These are phyloP conservation scores for Anneissia japonica DNA, from an alignment of 35 echinoderm and acorn worm genomes.

Conservation along the genomic window DNA sequence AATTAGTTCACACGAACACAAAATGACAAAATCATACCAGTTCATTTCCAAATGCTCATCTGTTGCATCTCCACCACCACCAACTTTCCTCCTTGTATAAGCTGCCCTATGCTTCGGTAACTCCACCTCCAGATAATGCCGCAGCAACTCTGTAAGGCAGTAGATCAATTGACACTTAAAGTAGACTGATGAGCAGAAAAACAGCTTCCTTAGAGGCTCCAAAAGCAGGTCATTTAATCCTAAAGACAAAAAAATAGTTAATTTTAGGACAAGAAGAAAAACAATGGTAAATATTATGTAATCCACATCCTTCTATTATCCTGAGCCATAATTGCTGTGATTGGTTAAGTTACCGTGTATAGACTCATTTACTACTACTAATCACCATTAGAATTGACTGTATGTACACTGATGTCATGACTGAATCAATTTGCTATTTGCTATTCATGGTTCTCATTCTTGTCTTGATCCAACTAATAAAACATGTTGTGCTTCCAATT, in stretches of 20 bases:
- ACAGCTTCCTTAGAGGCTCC: conserved; percentile 69
- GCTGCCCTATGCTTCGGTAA: conserved; percentile 27
- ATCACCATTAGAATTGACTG: no score
- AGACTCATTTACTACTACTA: neutral
- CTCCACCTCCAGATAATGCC: conserved; percentile 71
- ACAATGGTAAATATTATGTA: neutral
- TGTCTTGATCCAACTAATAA: no score
- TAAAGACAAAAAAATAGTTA: conserved; percentile 8
- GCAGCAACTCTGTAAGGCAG: conserved; percentile 70
- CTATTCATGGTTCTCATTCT: no score
- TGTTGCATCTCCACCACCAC: neutral
- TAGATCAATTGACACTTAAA: conserved; percentile 92
- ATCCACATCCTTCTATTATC: neutral
- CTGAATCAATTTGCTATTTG: no score
- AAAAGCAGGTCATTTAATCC: conserved; percentile 85
- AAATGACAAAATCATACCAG: neutral
- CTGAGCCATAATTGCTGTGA: neutral
- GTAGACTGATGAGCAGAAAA: conserved; percentile 88
- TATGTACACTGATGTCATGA: no score
- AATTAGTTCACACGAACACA: neutral
- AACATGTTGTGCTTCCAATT: no score
- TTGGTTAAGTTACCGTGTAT: neutral
- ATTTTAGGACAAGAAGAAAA: neutral
- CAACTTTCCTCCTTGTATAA: neutral
- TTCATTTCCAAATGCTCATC: neutral